Evolutionary conservation across 2,797 vertebrate species (phyloP).

Genomic region (Coregonus ussuriensis): DNA sequence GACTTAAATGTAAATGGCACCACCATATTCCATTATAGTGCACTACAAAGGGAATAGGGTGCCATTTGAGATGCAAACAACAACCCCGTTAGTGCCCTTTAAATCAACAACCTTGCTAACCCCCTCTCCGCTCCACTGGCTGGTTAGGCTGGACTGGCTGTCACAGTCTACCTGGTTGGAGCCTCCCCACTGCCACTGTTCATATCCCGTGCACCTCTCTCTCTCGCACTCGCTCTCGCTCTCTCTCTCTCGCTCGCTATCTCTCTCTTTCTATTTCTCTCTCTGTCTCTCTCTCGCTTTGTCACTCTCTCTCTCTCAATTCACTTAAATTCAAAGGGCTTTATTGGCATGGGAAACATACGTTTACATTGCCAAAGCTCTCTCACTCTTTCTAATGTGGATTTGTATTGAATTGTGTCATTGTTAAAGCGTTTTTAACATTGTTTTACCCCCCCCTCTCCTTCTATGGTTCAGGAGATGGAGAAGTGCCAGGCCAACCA

Average conservation of each 20-base stretch:
- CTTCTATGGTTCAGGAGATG: slow-evolving; percentile 78
- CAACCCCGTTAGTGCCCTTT: no score
- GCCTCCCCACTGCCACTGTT: neutral
- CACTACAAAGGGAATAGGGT: neutral
- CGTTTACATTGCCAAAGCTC: neutral
- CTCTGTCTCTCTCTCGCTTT: neutral
- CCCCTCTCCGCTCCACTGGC: no score
- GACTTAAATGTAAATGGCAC: neutral
- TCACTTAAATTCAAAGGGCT: no score
- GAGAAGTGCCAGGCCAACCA: slow-evolving; percentile 89
- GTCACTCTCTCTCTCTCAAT: no score
- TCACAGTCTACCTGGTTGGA: slow-evolving; percentile 30
- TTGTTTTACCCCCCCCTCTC: neutral
- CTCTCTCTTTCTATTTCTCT: no score
- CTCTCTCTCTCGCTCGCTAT: neutral
- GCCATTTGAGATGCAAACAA: neutral
- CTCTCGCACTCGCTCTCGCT: no score
- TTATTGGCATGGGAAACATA: no score
- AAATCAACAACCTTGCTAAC: slow-evolving; percentile 21
- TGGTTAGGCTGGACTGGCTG: neutral
- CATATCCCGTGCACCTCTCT: neutral
- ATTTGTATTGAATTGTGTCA: neutral
- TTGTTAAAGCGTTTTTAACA: neutral
- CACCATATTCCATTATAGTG: neutral
- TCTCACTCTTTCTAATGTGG: neutral